Base-by-base conservation (phyloP, 2,888 invertebrate genomes). In the Macrophya annulata region DNA sequence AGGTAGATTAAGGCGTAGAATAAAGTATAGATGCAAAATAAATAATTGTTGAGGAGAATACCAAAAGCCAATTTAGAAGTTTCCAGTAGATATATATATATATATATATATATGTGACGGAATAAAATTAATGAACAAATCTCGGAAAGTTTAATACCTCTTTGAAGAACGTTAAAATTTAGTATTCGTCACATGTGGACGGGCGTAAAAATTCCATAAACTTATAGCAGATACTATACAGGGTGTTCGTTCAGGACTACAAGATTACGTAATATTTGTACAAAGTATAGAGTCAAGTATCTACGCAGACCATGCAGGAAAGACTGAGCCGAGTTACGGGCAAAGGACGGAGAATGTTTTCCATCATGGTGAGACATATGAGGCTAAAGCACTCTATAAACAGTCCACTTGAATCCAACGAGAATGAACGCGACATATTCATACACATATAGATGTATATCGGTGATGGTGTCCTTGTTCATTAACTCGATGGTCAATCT, bases 1-100 rank as follows among this genome's bases (percentile, higher is more conserved):
- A 59, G 71, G 51, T 71, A 72, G 83, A 71, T 84, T 68, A 40
- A 71, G 83, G 72, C 83, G 83, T 84, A 62, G 43, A 84, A 84
- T 84, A 68, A 72, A 72, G 71, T 71, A 81, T 31, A 71, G 71
- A 40, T 82, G 45, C 43, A 51, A 72, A 21, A 82, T 83, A 83
- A 68, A 83, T 72, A n/a, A 71, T 72, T 55, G 59, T 55, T 77
- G 51, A 71, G 43, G 17, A 68, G 68, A 65, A 87, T 74, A 85
- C 87, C 86, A 86, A 65, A 86, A 86, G 86, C 86, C 86, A 86
- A 86, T 84, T 68, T 59, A 77, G 81, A 86, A 84, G 15, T 17
- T 62, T 59, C 43, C 62, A 62, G 62, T 62, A 77, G 31, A 62
- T 31, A 31, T 31, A 31, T 3, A 31, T 31, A n/a, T n/a, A n/a